A percentile compares a stretch with the other conserved stretches of the same genome.
Evolutionary conservation across 64 coral and sea anemone genomes (phyloP).

Genomic region (Pachyseris speciosa): DNA sequence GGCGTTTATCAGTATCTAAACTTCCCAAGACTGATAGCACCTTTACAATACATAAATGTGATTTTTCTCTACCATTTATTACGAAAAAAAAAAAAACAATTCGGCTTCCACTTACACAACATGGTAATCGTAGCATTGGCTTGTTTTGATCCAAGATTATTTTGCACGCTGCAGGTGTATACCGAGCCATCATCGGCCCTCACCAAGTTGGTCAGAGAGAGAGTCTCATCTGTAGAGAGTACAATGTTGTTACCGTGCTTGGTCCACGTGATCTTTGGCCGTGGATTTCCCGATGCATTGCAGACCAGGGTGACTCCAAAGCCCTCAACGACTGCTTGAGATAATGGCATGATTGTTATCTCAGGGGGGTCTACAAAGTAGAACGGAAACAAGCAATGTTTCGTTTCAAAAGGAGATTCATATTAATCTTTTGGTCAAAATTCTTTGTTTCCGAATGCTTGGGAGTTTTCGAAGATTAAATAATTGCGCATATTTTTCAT

Average conservation of each 20-base stretch:
- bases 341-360: neutral
- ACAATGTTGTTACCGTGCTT: neutral
- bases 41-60: too few species aligned
- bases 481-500: too few species aligned
- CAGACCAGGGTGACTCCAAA: neutral
- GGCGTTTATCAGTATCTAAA: too few species aligned
- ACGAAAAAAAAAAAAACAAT: too few species aligned
- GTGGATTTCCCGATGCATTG: slow-evolving; percentile 33
- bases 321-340: neutral
- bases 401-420: too few species aligned
- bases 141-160: neutral
- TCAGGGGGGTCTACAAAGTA: neutral
- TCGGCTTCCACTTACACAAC: neutral
- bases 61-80: too few species aligned
- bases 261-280: slow-evolving; percentile 27
- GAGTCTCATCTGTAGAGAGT: neutral
- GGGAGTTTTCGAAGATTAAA: too few species aligned
- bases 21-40: too few species aligned
- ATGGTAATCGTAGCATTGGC: neutral
- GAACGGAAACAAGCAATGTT: neutral
- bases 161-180: neutral
- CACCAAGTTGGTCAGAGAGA: neutral
- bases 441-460: too few species aligned
- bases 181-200: slow-evolving; percentile 31
- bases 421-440: too few species aligned